Conservation (phyloP, 2,113 vertebrate genomes). For the Anser cygnoides region DNA sequence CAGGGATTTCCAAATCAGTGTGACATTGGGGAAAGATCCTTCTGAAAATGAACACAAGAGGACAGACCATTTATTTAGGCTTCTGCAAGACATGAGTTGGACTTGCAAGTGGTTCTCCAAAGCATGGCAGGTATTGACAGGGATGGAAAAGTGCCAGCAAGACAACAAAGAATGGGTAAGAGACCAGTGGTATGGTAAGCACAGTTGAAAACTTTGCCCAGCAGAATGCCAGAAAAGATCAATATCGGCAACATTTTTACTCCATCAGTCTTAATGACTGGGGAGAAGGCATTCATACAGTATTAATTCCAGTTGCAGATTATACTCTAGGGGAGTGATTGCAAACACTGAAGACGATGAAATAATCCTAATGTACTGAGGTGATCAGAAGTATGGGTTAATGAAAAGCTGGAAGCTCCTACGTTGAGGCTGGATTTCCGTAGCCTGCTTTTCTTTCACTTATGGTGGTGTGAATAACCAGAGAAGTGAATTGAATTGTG, state of each 20-base stretch:
- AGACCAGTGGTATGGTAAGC: neutral
- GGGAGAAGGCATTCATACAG: neutral
- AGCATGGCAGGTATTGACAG: neutral
- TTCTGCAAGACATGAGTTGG: neutral
- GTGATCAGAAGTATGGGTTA: neutral
- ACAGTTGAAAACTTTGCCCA: neutral
- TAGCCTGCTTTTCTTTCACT: neutral
- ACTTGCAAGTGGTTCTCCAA: neutral
- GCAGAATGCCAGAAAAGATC: neutral
- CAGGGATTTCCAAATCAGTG: neutral
- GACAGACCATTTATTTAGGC: neutral
- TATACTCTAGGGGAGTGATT: neutral
- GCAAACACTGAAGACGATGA: neutral
- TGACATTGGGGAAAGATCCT: neutral
- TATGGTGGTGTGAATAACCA: neutral
- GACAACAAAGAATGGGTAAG: neutral
- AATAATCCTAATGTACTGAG: neutral
- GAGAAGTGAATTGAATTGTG: neutral
- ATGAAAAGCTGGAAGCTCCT: neutral
- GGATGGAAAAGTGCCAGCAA: neutral
- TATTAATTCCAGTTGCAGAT: neutral
- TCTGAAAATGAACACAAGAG: neutral
- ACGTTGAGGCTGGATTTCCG: fast-evolving
- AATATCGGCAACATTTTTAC: neutral
- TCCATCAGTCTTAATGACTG: neutral